A percentile compares a stretch with the other conserved stretches of the same genome.
These are phyloP conservation scores for Protodeltote pygarga DNA, from an alignment of 2,888 invertebrate genomes.

Conservation along the genomic window DNA sequence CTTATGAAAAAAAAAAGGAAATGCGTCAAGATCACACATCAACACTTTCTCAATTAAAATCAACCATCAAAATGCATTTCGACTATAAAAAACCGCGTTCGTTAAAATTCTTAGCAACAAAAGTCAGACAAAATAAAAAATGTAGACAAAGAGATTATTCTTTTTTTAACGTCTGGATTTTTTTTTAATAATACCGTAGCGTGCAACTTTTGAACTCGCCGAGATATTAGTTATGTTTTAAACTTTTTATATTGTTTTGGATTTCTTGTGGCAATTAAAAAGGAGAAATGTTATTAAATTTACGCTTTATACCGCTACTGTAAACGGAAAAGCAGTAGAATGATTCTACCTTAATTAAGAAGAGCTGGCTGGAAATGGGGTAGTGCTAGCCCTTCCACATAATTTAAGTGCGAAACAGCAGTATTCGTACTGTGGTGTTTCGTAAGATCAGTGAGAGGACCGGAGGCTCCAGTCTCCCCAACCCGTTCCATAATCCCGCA, in stretches of 20 bases:
- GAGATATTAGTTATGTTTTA: constrained; percentile 12
- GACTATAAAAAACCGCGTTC: constrained; percentile 9
- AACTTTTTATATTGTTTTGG: constrained; percentile 8
- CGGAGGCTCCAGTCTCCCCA: too few relatives aligned
- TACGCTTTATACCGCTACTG: too few relatives aligned
- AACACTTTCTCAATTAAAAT: constrained; percentile 8
- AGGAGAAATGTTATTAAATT: too few relatives aligned
- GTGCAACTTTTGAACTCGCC: constrained; percentile 21
- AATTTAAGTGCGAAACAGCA: too few relatives aligned
- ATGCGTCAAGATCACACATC: not conserved
- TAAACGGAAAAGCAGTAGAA: too few relatives aligned
- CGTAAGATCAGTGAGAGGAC: too few relatives aligned
- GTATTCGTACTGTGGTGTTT: too few relatives aligned
- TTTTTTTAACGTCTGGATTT: constrained; percentile 29
- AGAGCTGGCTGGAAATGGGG: too few relatives aligned
- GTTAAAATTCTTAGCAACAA: constrained; percentile 12
- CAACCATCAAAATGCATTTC: constrained; percentile 10
- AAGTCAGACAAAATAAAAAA: constrained; percentile 13
- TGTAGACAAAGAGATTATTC: constrained; percentile 35
- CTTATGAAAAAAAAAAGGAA: not conserved
- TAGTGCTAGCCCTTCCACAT: too few relatives aligned
- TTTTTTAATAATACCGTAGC: constrained; percentile 21
- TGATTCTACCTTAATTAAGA: too few relatives aligned
- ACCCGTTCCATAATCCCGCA: too few relatives aligned
- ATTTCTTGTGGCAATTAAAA: constrained; percentile 8